Conservation (phyloP, 2,888 invertebrate species). For the Ochlodes sylvanus region DNA sequence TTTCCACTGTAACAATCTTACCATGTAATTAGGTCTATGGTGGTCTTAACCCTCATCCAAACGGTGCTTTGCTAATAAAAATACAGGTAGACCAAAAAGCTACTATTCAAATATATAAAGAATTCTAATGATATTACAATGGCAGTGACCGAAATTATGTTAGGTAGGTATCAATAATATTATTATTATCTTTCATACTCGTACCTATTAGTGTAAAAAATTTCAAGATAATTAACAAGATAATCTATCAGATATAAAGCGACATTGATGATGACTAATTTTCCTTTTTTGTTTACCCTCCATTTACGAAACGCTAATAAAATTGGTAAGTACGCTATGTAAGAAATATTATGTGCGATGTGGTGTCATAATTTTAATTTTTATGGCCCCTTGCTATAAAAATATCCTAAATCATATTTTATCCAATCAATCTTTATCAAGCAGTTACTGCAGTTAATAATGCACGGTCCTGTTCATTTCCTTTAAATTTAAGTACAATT, state of each 20-base stretch:
- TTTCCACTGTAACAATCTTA: slow-evolving; percentile 35
- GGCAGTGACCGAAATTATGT: background rate
- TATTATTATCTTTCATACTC: too few species aligned
- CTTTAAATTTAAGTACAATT: slow-evolving; percentile 72
- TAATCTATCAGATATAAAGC: background rate
- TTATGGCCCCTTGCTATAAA: slow-evolving; percentile 77
- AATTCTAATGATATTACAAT: slow-evolving; percentile 2
- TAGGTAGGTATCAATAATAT: too few species aligned
- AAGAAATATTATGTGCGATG: slow-evolving; percentile 46
- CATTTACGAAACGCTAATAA: slow-evolving; percentile 36
- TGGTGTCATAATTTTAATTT: slow-evolving; percentile 49
- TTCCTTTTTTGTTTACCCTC: slow-evolving; percentile 20
- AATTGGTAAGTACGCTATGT: slow-evolving; percentile 41
- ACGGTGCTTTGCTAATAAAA: slow-evolving; percentile 4
- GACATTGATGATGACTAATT: background rate
- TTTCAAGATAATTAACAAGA: background rate
- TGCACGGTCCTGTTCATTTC: slow-evolving; percentile 44
- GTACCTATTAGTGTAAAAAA: background rate
- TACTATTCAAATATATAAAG: background rate
- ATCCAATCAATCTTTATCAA: slow-evolving; percentile 58
- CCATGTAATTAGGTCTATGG: slow-evolving; percentile 24
- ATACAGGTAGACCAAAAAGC: slow-evolving; percentile 32
- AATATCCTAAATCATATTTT: slow-evolving; percentile 56
- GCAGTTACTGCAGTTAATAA: slow-evolving; percentile 59
- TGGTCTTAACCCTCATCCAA: background rate